phyloP scores from a whole-genome alignment of 2,888 invertebrate species.

The Synanthedon myopaeformis region DNA sequence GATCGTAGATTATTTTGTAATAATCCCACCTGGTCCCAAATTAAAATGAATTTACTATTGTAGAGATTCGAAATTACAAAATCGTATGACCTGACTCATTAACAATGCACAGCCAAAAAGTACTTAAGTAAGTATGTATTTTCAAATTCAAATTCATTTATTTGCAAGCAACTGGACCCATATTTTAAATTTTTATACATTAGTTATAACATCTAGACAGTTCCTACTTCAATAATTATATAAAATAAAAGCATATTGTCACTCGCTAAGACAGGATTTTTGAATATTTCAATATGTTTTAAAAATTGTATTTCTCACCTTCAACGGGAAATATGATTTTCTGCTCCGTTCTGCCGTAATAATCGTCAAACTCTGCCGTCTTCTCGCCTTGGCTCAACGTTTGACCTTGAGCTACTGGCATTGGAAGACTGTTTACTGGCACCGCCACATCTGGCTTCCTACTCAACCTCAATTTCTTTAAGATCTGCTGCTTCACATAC shows the following conservation, averaged over 20 bases:
- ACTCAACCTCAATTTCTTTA: constrained; percentile 82
- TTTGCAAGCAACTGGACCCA: too few species aligned
- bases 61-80: too few species aligned
- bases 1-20: too few species aligned
- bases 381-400: constrained; percentile 71
- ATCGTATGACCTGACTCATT: too few species aligned
- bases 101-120: too few species aligned
- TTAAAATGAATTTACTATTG: too few species aligned
- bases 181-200: too few species aligned
- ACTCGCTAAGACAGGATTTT: too few species aligned
- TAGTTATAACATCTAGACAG: too few species aligned
- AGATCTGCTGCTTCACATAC: constrained; percentile 86
- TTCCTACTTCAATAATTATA: background rate
- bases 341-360: constrained; percentile 86
- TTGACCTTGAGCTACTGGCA: constrained; percentile 81
- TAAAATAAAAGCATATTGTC: background rate
- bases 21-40: too few species aligned
- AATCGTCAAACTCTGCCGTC: constrained; percentile 77
- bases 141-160: too few species aligned
- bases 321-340: constrained; percentile 84
- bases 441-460: constrained; percentile 78
- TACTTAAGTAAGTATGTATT: too few species aligned
- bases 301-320: constrained; percentile 61
- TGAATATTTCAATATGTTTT: background rate
- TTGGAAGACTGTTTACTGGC: constrained; percentile 75